Evolutionary conservation across 2,113 vertebrate genomes (phyloP), one percentile per base, ranked within the genome.

Genomic region (Melanostigma gelatinosum): DNA sequence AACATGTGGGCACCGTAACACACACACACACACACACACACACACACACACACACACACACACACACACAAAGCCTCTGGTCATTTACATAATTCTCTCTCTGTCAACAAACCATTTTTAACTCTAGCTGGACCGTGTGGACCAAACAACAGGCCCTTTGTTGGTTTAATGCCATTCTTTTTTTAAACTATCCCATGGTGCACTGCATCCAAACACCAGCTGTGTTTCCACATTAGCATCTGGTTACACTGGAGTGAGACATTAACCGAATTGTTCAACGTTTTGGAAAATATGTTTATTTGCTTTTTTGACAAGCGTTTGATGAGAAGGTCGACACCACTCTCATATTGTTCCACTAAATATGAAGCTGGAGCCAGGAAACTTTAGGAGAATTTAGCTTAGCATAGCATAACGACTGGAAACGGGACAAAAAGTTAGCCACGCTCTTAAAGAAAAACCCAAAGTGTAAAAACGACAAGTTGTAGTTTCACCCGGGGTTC

Each of bases 141-240:
- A 52, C 27, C 22, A 63, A 46, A 75, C 73, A 75, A 50, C 15
- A 29, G 68, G 60, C 46, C 32, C 20, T 76, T 52, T 44, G n/a
- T 65, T 77, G 55, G 8, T 62, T 52, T 73, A 11, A 85, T 80
- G 68, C 70, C 80, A 77, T 76, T 82, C 42, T 82, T 84, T 65
- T 68, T 63, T 55, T 67, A 46, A 29, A 54, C 50, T 62, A 11
- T 74, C 52, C 69, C 52, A 27, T 7, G 29, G 29, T 64, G 63
- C 58, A 55, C 54, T 66, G 64, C 48, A 36, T 55, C 32, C 4
- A n/a, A 65, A 65, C 32, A 66, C 27, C 65, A 50, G 24, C 13
- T 54, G n/a, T 15, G 63, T 66, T 58, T 22, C 4, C 3, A 75
- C 66, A 71, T 48, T 48, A 57, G 34, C 18, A 10, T 62, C 2